A percentile compares a stretch with the other conserved stretches of the same genome.
Conservation (phyloP, 2,113 vertebrate species). For the Narcine bancroftii region DNA sequence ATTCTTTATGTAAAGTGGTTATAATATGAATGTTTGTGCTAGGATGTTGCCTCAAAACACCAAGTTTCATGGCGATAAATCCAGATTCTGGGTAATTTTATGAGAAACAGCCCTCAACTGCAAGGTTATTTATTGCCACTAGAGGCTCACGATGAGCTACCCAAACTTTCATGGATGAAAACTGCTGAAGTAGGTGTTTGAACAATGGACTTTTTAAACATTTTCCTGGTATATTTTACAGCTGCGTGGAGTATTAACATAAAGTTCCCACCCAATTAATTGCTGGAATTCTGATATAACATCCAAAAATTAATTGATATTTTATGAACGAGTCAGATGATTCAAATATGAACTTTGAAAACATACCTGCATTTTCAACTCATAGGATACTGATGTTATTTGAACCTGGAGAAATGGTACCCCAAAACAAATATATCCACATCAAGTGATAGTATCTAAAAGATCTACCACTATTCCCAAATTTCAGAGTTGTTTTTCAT, state of each 20-base stretch:
- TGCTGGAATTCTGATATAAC: background rate
- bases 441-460: background rate
- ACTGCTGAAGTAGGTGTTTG: background rate
- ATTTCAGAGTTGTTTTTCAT: background rate
- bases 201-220: background rate
- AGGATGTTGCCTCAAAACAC: too few relatives aligned
- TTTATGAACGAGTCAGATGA: background rate
- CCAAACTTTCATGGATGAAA: background rate
- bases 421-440: background rate
- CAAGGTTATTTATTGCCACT: background rate
- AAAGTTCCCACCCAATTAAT: background rate
- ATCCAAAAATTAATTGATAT: background rate
- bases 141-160: constrained; percentile 31
- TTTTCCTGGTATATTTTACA: background rate
- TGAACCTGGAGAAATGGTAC: background rate
- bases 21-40: too few relatives aligned
- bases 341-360: background rate
- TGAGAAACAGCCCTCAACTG: background rate
- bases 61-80: too few relatives aligned
- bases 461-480: background rate
- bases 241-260: background rate
- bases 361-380: background rate
- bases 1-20: too few relatives aligned
- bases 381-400: background rate
- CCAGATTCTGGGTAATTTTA: too few relatives aligned